Evolutionary conservation across 2,113 vertebrate species (phyloP), one percentile per base, ranked within the genome.

Genomic region (Pardalotus punctatus): DNA sequence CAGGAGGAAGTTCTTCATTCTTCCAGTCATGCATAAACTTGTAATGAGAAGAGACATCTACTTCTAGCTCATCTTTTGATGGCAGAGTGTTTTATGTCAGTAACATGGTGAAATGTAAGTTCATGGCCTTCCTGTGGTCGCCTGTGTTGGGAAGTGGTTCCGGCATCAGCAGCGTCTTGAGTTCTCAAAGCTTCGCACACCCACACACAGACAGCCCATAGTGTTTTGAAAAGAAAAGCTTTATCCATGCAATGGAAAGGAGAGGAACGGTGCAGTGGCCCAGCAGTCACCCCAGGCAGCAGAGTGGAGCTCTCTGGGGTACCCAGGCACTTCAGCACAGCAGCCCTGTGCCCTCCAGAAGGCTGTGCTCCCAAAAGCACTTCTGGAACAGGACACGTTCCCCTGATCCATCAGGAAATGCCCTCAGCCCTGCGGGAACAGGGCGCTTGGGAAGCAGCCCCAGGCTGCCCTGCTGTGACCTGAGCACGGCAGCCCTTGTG

Each of bases 101-200:
- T 5, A n/a, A 18, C 50, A 40, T 6, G 24, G 47, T 23, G 23
- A 77, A 62, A 35, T 11, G 11, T 0, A 40, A 36, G 17, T 8
- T 47, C 4, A 9, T n/a, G 14, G 10, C 4, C 15, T 43, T 3
- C 3, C 11, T 60, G 60, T 31, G 2, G 6, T 48, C 4, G 6
- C 8, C 8, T 72, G n/a, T 54, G 43, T 31, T 4, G 3, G 20
- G 11, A 74, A 62, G 15, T 35, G 6, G 3, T 38, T 66, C 31
- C 51, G n/a, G 20, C 17, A 33, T 14, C 71, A 5, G 23, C 45
- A 54, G 28, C 22, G 14, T 22, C n/a, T 54, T 12, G 35, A 40
- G 8, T 81, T 87, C 29, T 5, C 16, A 40, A 33, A 43, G 31
- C 13, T 31, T 35, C 53, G 31, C 19, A n/a, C 12, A 13, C 8